Percentiles rank a stretch among this genome's conserved stretches.
phyloP scores from a whole-genome alignment of 2,888 invertebrate genomes.

The Junonia oenone region DNA sequence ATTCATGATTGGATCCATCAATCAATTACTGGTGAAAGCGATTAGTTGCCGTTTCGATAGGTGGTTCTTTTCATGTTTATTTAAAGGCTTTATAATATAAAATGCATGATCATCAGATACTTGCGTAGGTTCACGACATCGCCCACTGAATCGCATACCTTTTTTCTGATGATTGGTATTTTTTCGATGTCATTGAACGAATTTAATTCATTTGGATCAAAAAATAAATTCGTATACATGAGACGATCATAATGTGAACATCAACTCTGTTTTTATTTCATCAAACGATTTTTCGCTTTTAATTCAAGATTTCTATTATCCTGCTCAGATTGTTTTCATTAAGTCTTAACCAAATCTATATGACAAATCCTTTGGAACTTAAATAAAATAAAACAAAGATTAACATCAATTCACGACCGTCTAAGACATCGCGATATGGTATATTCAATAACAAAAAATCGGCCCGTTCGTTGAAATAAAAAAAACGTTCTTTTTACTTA shows the following conservation, averaged over 20 bases:
- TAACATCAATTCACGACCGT: too few relatives aligned
- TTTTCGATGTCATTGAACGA: slow-evolving; percentile 22
- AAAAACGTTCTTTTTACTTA: neutral
- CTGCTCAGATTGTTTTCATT: too few relatives aligned
- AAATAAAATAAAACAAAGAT: too few relatives aligned
- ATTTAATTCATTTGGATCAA: slow-evolving; percentile 12
- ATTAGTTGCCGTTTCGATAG: slow-evolving; percentile 12
- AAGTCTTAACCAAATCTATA: too few relatives aligned
- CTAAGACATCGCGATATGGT: too few relatives aligned
- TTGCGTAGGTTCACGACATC: slow-evolving; percentile 19
- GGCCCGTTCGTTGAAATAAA: too few relatives aligned
- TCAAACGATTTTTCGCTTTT: too few relatives aligned
- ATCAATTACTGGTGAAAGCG: slow-evolving; percentile 29
- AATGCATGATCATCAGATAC: slow-evolving; percentile 12
- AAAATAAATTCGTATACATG: slow-evolving; percentile 11
- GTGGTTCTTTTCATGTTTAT: slow-evolving; percentile 11
- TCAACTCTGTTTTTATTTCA: neutral
- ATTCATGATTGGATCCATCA: slow-evolving; percentile 24
- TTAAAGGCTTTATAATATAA: slow-evolving; percentile 7
- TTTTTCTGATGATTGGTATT: slow-evolving; percentile 13
- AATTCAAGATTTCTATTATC: too few relatives aligned
- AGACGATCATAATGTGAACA: neutral
- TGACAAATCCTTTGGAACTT: too few relatives aligned
- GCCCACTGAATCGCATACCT: slow-evolving; percentile 20
- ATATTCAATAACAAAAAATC: too few relatives aligned